A percentile compares a stretch with the other conserved stretches of the same genome.
Conservation (phyloP, 2,113 vertebrate species). For the Amblyornis subalaris region DNA sequence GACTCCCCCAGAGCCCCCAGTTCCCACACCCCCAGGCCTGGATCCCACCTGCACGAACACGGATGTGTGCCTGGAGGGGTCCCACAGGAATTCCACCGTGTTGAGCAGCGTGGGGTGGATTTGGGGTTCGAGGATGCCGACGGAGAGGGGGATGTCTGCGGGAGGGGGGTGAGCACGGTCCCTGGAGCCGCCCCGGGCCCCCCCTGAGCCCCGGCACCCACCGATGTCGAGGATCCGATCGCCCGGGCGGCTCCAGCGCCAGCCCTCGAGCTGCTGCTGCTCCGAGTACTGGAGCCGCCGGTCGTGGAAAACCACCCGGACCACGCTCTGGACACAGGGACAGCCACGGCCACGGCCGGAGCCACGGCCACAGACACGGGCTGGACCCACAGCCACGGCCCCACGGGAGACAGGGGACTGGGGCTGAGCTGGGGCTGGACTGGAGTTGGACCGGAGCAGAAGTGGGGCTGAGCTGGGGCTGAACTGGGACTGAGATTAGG, state of each 20-base stretch:
- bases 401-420: accelerated
- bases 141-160: constrained; percentile 59
- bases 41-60: constrained; percentile 55
- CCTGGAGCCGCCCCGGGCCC: not conserved
- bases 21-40: not conserved
- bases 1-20: not conserved
- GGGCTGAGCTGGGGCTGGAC: accelerated
- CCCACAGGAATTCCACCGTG: constrained; percentile 60
- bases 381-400: not conserved
- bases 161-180: not conserved
- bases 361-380: not conserved
- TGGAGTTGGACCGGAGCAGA: accelerated
- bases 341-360: not conserved
- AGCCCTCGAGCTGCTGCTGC: constrained; percentile 58
- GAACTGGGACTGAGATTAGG: accelerated
- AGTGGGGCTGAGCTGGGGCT: accelerated
- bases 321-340: not conserved
- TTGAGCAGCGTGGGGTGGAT: constrained; percentile 49
- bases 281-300: constrained; percentile 42
- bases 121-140: constrained; percentile 50
- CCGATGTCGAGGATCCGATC: constrained; percentile 60
- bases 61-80: constrained; percentile 38
- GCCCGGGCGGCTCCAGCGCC: constrained; percentile 47
- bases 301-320: constrained; percentile 32
- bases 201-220: not conserved